Conservation (phyloP, 2,113 vertebrate species). For the Pluvialis apricaria region DNA sequence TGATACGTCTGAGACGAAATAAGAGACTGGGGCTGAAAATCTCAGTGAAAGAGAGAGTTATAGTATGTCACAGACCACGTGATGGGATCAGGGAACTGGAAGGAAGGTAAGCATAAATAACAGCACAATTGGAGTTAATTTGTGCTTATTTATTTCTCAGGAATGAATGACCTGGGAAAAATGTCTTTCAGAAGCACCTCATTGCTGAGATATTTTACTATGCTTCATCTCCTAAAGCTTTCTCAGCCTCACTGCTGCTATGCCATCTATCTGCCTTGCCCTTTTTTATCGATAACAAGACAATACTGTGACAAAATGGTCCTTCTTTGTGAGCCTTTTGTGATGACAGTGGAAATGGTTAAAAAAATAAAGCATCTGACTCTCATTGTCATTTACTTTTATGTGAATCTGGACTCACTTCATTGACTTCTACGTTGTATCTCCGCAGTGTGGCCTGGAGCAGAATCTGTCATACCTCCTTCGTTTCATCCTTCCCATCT, state of each 20-base stretch:
- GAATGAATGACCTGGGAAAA: neutral
- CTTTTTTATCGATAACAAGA: neutral
- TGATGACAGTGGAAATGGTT: neutral
- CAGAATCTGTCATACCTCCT: neutral
- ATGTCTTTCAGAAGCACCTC: neutral
- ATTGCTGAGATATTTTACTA: neutral
- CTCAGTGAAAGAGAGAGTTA: neutral
- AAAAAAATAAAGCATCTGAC: neutral
- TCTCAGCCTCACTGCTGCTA: neutral
- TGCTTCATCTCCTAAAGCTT: neutral
- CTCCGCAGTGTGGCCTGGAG: neutral
- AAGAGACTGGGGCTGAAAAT: too few species aligned
- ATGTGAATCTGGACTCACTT: neutral
- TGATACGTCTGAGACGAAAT: rapidly evolving
- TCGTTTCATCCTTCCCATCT: neutral
- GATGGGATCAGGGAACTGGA: neutral
- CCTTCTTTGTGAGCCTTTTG: neutral
- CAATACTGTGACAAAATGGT: neutral
- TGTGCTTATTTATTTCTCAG: neutral
- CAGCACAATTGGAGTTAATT: neutral
- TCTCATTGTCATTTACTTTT: neutral
- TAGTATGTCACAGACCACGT: neutral
- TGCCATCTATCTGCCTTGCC: neutral
- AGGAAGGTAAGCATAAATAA: neutral
- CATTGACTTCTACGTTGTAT: neutral